Evolutionary conservation across 2,113 vertebrate species (phyloP).

Genomic region (Sapajus apella): DNA sequence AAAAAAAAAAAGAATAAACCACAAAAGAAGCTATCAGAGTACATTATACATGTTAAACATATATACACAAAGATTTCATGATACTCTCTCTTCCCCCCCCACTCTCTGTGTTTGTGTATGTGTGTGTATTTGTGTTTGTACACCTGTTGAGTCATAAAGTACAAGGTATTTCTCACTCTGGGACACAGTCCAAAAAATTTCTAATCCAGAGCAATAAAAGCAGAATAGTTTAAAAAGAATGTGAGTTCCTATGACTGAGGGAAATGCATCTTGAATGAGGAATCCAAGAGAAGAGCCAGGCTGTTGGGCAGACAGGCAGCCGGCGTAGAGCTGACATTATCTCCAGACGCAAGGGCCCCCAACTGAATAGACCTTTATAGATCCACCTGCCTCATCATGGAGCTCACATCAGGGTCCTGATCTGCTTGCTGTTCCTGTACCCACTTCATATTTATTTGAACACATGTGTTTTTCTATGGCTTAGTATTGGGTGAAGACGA

Average conservation of each 20-base stretch:
- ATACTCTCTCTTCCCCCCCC: background rate
- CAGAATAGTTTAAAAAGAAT: background rate
- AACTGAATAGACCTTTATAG: background rate
- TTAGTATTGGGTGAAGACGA: background rate
- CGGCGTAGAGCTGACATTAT: background rate
- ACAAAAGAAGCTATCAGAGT: background rate
- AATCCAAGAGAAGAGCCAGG: background rate
- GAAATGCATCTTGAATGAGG: too few species aligned
- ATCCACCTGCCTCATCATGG: too few species aligned
- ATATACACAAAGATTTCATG: background rate
- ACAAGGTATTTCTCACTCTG: background rate
- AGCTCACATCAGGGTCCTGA: background rate
- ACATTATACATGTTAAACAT: background rate
- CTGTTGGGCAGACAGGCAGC: background rate
- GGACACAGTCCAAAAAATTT: background rate
- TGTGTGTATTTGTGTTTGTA: background rate
- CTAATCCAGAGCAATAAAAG: background rate
- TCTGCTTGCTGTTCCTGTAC: background rate
- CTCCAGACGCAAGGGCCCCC: background rate
- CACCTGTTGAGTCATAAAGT: too few species aligned
- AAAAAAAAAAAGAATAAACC: background rate
- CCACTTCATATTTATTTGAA: background rate
- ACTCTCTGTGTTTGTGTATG: background rate
- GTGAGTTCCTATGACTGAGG: background rate
- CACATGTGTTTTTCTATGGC: background rate